Conservation (phyloP, 2,113 vertebrate genomes). For the Chionomys nivalis region DNA sequence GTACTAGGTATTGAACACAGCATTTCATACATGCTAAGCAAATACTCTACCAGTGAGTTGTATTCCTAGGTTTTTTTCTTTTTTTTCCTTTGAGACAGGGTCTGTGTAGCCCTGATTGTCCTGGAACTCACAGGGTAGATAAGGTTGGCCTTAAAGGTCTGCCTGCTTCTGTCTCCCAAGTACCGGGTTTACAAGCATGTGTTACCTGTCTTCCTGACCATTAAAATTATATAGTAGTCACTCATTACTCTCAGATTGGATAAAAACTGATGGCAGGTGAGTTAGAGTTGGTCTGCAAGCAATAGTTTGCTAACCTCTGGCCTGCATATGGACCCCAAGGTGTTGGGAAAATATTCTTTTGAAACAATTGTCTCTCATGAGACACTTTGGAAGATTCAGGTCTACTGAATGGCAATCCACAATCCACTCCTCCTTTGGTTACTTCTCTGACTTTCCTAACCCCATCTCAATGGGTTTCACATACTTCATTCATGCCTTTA, state of each 20-base stretch:
- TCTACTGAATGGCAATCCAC: neutral
- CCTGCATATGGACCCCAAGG: neutral
- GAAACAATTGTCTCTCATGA: neutral
- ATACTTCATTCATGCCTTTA: neutral
- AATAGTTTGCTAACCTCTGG: neutral
- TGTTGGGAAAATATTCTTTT: neutral
- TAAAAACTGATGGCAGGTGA: neutral
- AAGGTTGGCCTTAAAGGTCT: neutral
- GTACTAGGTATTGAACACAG: neutral
- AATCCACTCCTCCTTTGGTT: neutral
- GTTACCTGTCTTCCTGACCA: neutral
- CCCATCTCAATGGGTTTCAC: constrained; percentile 2
- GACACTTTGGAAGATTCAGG: neutral
- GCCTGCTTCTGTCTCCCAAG: neutral
- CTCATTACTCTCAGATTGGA: neutral
- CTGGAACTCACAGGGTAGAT: neutral
- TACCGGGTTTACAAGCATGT: neutral
- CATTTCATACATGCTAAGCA: neutral
- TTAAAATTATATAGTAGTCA: neutral
- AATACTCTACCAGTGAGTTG: neutral
- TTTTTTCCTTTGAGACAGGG: neutral
- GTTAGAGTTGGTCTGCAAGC: neutral
- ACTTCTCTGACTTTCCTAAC: neutral
- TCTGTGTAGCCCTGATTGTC: neutral
- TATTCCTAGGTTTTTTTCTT: neutral